Base-by-base conservation (phyloP, 2,113 vertebrate species). In the Micromys minutus region DNA sequence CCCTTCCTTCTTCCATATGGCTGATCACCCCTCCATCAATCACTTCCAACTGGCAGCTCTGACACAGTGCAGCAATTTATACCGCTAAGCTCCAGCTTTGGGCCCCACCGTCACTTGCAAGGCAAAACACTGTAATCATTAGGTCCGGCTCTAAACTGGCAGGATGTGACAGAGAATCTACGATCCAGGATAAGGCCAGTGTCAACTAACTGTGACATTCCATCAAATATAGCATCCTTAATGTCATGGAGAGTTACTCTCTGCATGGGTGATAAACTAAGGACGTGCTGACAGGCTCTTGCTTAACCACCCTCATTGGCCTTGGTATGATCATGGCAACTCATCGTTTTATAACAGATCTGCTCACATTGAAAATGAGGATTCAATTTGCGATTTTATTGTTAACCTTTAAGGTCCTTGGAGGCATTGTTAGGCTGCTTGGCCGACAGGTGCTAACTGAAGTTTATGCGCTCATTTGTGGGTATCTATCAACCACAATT, bases 201-300 rank as follows among this genome's bases (percentile, higher is more conserved):
- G 98, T 98, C 98, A 98, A 98, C 98, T 98, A 98, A 98, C 98
- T 98, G 98, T 98, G 98, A 98, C 98, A 98, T 98, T 97, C 98
- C 98, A 98, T 98, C 98, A 98, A 98, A 96, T 93, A 95, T 90
- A 98, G 98, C 98, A 98, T 98, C 98, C 97, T 98, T 98, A 98
- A 98, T 98, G 98, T 98, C 98, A 98, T 96, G 97, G 98, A 97
- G 98, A 98, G 98, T 98, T 98, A 98, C 98, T 98, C 94, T 96
- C 97, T 98, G 98, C 98, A 98, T 97, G 98, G 98, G 96, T 98
- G 98, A 98, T 98, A 98, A 98, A 99, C 90, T 98, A 97, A 97
- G 97, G 97, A 94, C 90, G 95, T 69, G 97, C 97, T 98, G 98
- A 98, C 98, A 98, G 97, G 97, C 97, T 95, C 1, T 89, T 5